Evolutionary conservation across 2,888 invertebrate genomes (phyloP), one percentile per base, ranked within the genome.

Genomic region (Clanis bilineata): DNA sequence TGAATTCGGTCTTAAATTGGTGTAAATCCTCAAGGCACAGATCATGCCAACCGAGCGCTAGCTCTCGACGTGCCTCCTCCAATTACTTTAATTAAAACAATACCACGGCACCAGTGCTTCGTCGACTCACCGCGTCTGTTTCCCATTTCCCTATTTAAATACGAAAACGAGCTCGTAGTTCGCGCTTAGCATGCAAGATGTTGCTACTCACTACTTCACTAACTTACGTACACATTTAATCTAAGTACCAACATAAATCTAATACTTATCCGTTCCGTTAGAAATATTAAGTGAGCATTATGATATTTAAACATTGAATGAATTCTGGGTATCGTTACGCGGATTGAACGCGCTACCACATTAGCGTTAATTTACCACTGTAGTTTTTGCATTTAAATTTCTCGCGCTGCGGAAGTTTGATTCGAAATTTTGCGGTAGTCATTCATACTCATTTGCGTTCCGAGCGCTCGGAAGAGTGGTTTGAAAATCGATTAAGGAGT

Each of bases 11-110:
- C 86, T 86, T 87, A 86, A 89, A 91, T 90, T 90, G 88, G 87
- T 89, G 86, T 86, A 88, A 90, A 90, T 92, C 89, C 90, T 91
- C 87, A 88, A 90, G 90, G 89, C 86, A 86, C 87, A 89, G 90
- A 91, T 90, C 89, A 90, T 86, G 84, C 82, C 85, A 81, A 80
- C 83, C 83, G 85, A 86, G 85, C 83, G 85, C 75, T 82, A 80
- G 86, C 86, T 82, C 90, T 87, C 88, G 77, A 84, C 86, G 87
- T 87, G 87, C 87, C 90, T 90, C 88, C 88, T 89, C 90, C 91
- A 92, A 92, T 91, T 92, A 92, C 90, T 91, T 92, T 92, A 92
- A 92, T 91, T 92, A 92, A 91, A 91, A 91, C 91, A 91, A 91
- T 90, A 90, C 88, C 86, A 85, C 84, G 87, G 83, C 82, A 87